Evolutionary conservation across 2,888 invertebrate genomes (phyloP).

Genomic region (Pantelozetes paolii): DNA sequence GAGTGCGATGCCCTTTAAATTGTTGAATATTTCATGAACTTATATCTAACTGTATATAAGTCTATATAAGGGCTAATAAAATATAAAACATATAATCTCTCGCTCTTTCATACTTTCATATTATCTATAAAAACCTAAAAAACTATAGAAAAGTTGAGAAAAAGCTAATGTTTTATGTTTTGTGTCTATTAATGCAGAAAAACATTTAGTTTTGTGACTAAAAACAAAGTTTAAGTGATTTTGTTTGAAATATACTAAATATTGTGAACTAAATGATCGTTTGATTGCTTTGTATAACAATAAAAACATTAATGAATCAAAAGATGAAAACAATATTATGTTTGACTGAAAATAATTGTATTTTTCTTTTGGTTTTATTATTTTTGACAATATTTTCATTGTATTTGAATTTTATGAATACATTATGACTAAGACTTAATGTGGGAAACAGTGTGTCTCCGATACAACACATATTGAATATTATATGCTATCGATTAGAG

Average conservation of each 20-base stretch:
- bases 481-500: constrained; percentile 15
- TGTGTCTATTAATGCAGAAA: neutral
- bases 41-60: neutral
- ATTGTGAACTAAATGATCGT: too few species aligned
- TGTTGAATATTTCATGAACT: constrained; percentile 34
- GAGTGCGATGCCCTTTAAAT: constrained; percentile 33
- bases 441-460: neutral
- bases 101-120: too few species aligned
- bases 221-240: neutral
- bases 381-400: neutral
- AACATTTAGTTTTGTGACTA: neutral
- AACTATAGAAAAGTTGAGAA: neutral
- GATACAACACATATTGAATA: neutral
- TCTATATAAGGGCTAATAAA: neutral
- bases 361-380: neutral
- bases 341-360: neutral
- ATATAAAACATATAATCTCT: constrained; percentile 5
- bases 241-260: neutral
- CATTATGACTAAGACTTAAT: neutral
- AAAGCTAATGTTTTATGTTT: constrained; percentile 4
- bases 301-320: too few species aligned
- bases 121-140: too few species aligned
- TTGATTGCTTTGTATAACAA: too few species aligned
- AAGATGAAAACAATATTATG: neutral
- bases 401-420: neutral